phyloP scores from a whole-genome alignment of 2,797 vertebrate genomes.

The Danio kyathit region DNA sequence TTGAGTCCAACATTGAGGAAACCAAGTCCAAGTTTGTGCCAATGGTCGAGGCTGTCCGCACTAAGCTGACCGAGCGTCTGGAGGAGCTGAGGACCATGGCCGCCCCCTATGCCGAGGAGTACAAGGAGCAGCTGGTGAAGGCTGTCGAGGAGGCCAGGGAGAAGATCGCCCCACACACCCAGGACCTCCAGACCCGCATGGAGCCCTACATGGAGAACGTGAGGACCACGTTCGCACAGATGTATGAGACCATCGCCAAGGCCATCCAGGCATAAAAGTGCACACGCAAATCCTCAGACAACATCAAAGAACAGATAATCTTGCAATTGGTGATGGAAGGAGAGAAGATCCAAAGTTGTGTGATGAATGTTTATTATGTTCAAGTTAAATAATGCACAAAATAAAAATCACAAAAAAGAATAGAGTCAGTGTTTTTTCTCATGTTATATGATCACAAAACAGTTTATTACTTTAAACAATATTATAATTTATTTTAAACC shows the following conservation, averaged over 20 bases:
- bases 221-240: conserved; percentile 67
- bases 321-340: neutral
- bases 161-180: conserved; percentile 60
- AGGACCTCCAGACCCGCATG: conserved; percentile 71
- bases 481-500: neutral
- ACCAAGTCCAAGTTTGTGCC: conserved; percentile 75
- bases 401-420: conserved; percentile 6
- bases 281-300: neutral
- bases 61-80: conserved; percentile 69
- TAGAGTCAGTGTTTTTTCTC: neutral
- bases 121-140: conserved; percentile 75
- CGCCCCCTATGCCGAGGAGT: conserved; percentile 71
- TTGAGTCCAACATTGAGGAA: conserved; percentile 74
- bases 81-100: conserved; percentile 72
- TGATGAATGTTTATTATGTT: conserved; percentile 28
- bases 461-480: neutral
- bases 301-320: conserved; percentile 4
- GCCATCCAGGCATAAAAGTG: conserved; percentile 48
- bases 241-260: conserved; percentile 72
- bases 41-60: conserved; percentile 69
- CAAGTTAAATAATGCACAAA: conserved; percentile 23
- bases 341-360: neutral
- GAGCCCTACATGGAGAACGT: conserved; percentile 75
- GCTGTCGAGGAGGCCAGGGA: conserved; percentile 61
- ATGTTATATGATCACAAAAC: neutral